phyloP scores from a whole-genome alignment of 2,113 vertebrate species.

The Callocephalon fimbriatum region DNA sequence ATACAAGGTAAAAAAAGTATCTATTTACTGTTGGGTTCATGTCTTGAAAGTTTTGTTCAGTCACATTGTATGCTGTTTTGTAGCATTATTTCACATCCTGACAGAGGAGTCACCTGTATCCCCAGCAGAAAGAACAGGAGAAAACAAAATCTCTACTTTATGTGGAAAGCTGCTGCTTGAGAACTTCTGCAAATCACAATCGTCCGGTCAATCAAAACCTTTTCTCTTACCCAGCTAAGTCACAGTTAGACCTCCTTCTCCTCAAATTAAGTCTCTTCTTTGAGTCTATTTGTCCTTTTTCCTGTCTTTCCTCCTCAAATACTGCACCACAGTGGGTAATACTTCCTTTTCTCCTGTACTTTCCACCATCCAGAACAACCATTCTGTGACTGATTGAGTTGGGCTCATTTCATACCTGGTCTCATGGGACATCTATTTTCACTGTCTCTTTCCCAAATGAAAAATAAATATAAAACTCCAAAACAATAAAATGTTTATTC shows the following conservation, averaged over 20 bases:
- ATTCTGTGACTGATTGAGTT: neutral
- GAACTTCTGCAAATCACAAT: neutral
- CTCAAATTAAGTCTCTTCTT: neutral
- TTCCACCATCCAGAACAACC: neutral
- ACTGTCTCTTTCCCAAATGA: neutral
- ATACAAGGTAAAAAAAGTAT: neutral
- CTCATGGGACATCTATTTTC: neutral
- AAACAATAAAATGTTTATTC: neutral
- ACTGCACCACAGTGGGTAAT: neutral
- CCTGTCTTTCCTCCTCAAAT: neutral
- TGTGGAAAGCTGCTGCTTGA: neutral
- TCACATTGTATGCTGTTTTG: neutral
- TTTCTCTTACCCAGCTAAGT: neutral
- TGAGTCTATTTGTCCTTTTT: neutral
- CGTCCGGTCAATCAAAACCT: neutral
- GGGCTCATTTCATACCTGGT: neutral
- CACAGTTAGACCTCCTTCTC: neutral
- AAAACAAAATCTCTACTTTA: neutral
- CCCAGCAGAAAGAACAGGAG: neutral
- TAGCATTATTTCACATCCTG: neutral
- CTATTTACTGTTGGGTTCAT: neutral
- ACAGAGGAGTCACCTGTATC: neutral
- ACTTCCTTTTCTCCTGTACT: neutral
- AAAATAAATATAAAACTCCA: neutral
- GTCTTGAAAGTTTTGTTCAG: constrained; percentile 7